These are phyloP conservation scores for Axis porcinus DNA, from an alignment of 2,113 vertebrate genomes.

Conservation along the genomic window DNA sequence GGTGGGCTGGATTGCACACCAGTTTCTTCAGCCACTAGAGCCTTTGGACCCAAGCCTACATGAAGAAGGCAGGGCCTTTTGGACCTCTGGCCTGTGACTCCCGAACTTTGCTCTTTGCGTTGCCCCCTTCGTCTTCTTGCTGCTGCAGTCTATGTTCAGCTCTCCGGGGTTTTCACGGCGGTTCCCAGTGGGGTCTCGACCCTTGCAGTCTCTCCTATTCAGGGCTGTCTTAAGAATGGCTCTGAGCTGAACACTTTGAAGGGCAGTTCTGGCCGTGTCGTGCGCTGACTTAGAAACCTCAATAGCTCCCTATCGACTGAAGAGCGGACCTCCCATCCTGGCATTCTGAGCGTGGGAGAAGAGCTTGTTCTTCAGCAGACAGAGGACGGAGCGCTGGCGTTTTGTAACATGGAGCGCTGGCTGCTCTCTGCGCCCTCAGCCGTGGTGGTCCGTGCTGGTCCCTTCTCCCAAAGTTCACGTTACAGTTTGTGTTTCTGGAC, in stretches of 20 bases:
- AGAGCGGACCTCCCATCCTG: too few species aligned
- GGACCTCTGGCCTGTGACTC: rapidly evolving
- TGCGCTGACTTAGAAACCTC: neutral
- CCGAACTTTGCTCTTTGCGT: neutral
- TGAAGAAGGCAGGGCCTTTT: neutral
- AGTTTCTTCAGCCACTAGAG: neutral
- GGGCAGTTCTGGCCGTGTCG: rapidly evolving
- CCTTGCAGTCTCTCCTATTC: neutral
- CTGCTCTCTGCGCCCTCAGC: rapidly evolving
- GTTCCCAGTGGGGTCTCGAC: neutral
- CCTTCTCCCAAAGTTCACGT: neutral
- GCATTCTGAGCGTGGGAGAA: neutral
- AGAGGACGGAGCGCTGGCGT: rapidly evolving
- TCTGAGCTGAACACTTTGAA: neutral
- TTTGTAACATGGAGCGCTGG: rapidly evolving
- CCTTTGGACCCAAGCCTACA: neutral
- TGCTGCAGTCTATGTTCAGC: neutral
- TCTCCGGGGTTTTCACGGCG: neutral
- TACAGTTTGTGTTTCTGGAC: neutral
- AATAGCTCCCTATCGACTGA: neutral
- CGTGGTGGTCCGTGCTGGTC: rapidly evolving
- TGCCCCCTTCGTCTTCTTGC: neutral
- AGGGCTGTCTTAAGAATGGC: rapidly evolving
- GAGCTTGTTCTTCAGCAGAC: neutral
- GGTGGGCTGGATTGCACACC: rapidly evolving